Evolutionary conservation across 2,888 invertebrate species (phyloP), one percentile per base, ranked within the genome.

Genomic region (Acleris cristana): DNA sequence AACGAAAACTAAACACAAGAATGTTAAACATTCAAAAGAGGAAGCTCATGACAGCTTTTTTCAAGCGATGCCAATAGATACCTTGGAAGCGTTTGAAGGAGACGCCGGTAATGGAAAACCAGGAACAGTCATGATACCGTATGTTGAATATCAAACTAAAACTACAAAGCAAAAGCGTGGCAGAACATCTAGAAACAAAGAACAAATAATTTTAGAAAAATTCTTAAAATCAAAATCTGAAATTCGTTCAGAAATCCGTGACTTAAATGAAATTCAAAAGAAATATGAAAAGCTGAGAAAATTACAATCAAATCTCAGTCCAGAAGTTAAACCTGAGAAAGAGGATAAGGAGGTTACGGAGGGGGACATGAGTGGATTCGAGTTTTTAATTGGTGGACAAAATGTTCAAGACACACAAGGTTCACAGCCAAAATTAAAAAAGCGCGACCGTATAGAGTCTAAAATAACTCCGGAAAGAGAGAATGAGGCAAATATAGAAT

Each of bases 301-400:
- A n/a, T 8, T n/a, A 2, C 16, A 48, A 18, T 48, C 40, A 14
- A 10, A 40, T 40, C 40, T 23, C 0, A 19, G 26, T 45, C 19
- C 51, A 52, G 23, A 26, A 52, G 12, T 23, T 6, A 56, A 34
- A 18, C 1, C 10, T 51, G 14, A 26, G 16, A 57, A 14, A 30
- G 34, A 30, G 14, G 2, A 3, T 7, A 18, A 6, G 4, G 23
- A 14, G 23, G 44, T 45, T n/a, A n/a, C 0, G 10, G 2, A 19
- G 14, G 19, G 2, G 52, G 10, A 21, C 49, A 3, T 6, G 10
- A 49, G 48, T 18, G 18, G n/a, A 10, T 18, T 19, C 1, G 48
- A 21, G 34, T 8, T 65, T 7, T 34, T 60, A 16, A 21, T 54
- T 3, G 59, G 54, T 7, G 65, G 59, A 19, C 59, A 60, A 3